Percentiles rank a stretch among this genome's conserved stretches.
Conservation (phyloP, 1,140 invertebrate species). For the Neodiprion fabricii region DNA sequence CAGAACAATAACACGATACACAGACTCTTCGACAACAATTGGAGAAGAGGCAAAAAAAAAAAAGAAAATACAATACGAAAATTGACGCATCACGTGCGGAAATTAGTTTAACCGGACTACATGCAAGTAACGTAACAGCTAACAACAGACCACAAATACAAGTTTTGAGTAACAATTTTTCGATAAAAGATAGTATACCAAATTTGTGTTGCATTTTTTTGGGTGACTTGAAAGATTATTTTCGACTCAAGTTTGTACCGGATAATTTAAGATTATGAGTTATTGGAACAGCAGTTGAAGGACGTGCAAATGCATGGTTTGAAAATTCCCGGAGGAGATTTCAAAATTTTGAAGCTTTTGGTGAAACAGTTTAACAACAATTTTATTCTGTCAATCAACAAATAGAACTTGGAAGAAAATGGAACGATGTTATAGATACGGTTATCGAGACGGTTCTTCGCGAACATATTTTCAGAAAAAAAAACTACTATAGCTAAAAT, state of each 20-base stretch:
- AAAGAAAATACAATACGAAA: not conserved
- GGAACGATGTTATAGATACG: not conserved
- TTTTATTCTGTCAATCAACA: not conserved
- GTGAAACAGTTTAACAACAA: not conserved
- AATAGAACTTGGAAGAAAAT: not conserved
- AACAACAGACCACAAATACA: not conserved
- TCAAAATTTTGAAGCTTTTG: not conserved
- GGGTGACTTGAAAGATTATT: not conserved
- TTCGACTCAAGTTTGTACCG: not conserved
- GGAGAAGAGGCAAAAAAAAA: not conserved
- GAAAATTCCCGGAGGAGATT: not conserved
- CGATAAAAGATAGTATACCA: not conserved
- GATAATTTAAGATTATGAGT: not conserved
- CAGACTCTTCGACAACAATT: not conserved
- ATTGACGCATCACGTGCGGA: not conserved
- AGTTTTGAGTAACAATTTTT: not conserved
- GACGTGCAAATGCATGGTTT: constrained; percentile 2
- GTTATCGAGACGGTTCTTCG: not conserved
- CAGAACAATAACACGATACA: too few species aligned
- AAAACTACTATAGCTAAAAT: not conserved
- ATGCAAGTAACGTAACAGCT: not conserved
- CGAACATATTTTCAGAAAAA: not conserved
- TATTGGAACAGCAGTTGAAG: not conserved
- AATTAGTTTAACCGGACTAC: not conserved
- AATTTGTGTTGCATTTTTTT: not conserved